Evolutionary conservation across 1,140 invertebrate species (phyloP).

Genomic region (Pemphigus obesinymphae): DNA sequence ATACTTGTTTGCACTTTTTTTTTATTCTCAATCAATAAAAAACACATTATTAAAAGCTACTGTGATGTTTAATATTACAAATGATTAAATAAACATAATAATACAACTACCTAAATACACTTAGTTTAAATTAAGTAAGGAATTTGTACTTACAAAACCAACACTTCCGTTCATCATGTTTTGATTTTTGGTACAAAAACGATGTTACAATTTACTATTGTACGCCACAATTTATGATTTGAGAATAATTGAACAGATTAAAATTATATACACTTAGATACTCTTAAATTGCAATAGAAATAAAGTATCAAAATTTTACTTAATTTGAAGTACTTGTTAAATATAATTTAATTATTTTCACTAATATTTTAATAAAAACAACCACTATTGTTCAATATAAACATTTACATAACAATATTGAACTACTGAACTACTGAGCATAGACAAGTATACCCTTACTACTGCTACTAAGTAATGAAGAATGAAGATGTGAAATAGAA

Average conservation of each 20-base stretch:
- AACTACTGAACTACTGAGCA: background rate
- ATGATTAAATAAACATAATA: background rate
- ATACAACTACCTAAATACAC: background rate
- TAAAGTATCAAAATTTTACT: background rate
- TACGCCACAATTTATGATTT: background rate
- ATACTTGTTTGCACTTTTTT: no score
- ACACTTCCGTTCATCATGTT: conserved; percentile 31
- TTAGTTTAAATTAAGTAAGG: background rate
- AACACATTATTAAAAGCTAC: no score
- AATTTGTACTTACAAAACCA: conserved; percentile 13
- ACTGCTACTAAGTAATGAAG: no score
- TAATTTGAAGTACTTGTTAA: background rate
- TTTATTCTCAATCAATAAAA: no score
- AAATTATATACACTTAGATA: background rate
- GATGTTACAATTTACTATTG: background rate
- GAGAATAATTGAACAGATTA: background rate
- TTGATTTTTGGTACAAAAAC: background rate
- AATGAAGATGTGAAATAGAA: no score
- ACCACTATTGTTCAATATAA: background rate
- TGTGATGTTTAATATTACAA: no score
- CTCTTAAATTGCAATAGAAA: background rate
- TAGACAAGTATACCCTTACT: no score
- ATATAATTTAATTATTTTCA: background rate
- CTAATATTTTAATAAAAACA: background rate
- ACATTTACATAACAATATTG: background rate